A percentile compares a stretch with the other conserved stretches of the same genome.
Conservation (phyloP, 2,888 invertebrate species). For the Actias luna region DNA sequence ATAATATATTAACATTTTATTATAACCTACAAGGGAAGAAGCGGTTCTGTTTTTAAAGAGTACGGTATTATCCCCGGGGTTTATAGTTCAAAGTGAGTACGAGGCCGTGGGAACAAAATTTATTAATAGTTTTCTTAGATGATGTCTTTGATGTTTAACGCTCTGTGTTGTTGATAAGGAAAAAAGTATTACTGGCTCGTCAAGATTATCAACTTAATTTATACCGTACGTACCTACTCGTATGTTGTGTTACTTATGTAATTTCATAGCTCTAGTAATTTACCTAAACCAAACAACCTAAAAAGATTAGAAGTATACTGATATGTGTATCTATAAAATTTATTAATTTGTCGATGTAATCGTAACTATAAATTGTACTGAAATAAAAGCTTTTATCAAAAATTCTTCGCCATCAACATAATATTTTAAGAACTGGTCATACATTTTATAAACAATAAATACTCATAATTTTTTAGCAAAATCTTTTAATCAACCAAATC, state of each 20-base stretch:
- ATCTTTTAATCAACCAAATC: too few species aligned
- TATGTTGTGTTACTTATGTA: not conserved
- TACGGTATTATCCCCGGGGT: not conserved
- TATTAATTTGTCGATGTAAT: not conserved
- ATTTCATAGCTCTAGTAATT: not conserved
- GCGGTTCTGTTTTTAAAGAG: not conserved
- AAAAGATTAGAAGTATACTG: not conserved
- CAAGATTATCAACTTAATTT: not conserved
- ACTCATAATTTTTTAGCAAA: too few species aligned
- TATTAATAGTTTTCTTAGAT: slow-evolving; percentile 10
- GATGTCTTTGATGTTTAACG: slow-evolving; percentile 7
- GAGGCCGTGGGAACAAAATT: slow-evolving; percentile 5
- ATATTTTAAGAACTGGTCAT: too few species aligned
- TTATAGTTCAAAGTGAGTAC: not conserved
- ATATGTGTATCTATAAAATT: not conserved
- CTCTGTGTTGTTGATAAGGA: slow-evolving; percentile 2
- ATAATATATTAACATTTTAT: not conserved
- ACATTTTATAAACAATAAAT: too few species aligned
- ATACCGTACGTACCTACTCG: not conserved
- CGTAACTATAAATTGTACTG: too few species aligned
- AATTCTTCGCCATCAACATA: too few species aligned
- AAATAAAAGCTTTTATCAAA: too few species aligned
- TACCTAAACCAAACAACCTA: not conserved
- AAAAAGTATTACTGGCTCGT: not conserved
- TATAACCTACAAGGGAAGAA: not conserved